These are phyloP conservation scores for Thermophis baileyi DNA, from an alignment of 2,113 vertebrate genomes.

Conservation along the genomic window DNA sequence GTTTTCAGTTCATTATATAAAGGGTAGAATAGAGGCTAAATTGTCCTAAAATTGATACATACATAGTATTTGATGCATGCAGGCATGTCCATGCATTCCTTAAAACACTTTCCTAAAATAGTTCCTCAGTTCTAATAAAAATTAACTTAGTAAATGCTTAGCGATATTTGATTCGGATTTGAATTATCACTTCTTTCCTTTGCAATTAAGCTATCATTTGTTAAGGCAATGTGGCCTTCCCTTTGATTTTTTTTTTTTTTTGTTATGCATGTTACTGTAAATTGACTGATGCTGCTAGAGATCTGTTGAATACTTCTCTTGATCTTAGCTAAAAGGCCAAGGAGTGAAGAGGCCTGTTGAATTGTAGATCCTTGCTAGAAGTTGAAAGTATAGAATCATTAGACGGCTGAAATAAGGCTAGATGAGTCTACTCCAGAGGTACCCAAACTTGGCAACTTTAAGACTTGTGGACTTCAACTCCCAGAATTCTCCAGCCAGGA, in stretches of 20 bases:
- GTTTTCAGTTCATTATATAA: neutral
- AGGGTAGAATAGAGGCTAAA: conserved; percentile 6
- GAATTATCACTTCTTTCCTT: conserved; percentile 38
- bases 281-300: conserved; percentile 33
- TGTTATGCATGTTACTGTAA: conserved; percentile 47
- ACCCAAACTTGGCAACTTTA: too few relatives aligned
- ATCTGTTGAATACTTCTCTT: conserved; percentile 29
- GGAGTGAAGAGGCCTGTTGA: conserved; percentile 21
- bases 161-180: conserved; percentile 17
- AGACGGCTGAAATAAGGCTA: neutral
- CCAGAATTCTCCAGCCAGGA: too few relatives aligned
- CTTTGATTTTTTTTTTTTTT: conserved; percentile 41
- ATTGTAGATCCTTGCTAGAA: conserved; percentile 35
- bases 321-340: conserved; percentile 29
- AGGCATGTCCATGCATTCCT: conserved; percentile 33
- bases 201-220: conserved; percentile 44
- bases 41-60: neutral
- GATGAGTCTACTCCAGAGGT: neutral
- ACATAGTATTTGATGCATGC: conserved; percentile 30
- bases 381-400: conserved; percentile 20
- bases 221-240: conserved; percentile 35
- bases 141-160: conserved; percentile 40
- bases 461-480: too few relatives aligned
- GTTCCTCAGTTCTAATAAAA: conserved; percentile 35
- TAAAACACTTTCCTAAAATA: conserved; percentile 45